These are phyloP conservation scores for Acromyrmex echinatior DNA, from an alignment of 1,140 invertebrate species.

Conservation along the genomic window DNA sequence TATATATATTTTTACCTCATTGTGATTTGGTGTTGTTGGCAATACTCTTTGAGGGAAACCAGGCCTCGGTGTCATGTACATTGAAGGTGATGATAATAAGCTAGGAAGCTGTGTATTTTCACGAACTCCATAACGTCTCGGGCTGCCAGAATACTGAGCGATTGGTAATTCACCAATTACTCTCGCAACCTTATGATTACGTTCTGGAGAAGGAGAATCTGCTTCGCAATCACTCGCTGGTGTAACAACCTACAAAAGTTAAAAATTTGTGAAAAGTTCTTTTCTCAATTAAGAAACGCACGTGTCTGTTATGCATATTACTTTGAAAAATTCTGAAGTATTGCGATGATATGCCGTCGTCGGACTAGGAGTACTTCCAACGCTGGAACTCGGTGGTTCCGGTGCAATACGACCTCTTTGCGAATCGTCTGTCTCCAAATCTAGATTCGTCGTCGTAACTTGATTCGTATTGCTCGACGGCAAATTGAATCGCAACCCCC, in stretches of 20 bases:
- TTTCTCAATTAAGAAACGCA: background rate
- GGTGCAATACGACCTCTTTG: slow-evolving; percentile 80
- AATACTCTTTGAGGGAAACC: slow-evolving; percentile 91
- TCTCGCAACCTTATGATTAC: slow-evolving; percentile 89
- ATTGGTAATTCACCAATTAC: slow-evolving; percentile 96
- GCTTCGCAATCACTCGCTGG: slow-evolving; percentile 86
- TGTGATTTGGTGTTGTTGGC: slow-evolving; percentile 85
- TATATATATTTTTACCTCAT: slow-evolving; percentile 77
- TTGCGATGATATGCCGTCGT: slow-evolving; percentile 85
- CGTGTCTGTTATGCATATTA: slow-evolving; percentile 61
- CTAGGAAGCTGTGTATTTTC: slow-evolving; percentile 88
- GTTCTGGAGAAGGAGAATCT: slow-evolving; percentile 86
- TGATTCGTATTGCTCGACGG: slow-evolving; percentile 77
- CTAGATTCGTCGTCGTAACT: slow-evolving; percentile 74
- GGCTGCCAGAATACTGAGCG: slow-evolving; percentile 96
- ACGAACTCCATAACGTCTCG: slow-evolving; percentile 93
- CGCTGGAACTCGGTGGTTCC: slow-evolving; percentile 83
- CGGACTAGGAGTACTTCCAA: slow-evolving; percentile 85
- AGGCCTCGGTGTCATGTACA: slow-evolving; percentile 90
- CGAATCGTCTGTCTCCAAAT: slow-evolving; percentile 79
- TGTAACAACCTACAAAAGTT: slow-evolving; percentile 83
- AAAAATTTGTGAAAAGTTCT: slow-evolving; percentile 1
- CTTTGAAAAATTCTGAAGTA: slow-evolving; percentile 87
- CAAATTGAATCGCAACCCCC: slow-evolving; percentile 85
- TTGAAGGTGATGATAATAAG: slow-evolving; percentile 89